Conservation (phyloP, 2,797 vertebrate species). For the Setipinna tenuifilis region DNA sequence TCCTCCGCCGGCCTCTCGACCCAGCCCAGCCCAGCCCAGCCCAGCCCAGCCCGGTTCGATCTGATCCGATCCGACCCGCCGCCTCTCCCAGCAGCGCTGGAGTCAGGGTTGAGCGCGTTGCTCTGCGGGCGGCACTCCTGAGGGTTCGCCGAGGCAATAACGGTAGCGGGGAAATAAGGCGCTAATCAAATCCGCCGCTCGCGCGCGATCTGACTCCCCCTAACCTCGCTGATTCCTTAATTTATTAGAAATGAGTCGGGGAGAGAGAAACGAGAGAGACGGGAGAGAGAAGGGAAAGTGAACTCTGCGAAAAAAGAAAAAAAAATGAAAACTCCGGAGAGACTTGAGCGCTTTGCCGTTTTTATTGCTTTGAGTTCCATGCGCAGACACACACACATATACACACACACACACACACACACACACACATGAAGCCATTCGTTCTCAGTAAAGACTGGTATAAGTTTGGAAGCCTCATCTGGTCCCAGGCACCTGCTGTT, state of each 20-base stretch:
- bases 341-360: constrained; percentile 60
- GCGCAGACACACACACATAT: constrained; percentile 7
- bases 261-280: not conserved
- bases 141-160: constrained; percentile 75
- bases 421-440: not conserved
- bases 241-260: constrained; percentile 75
- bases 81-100: constrained; percentile 45
- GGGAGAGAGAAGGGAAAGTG: constrained; percentile 51
- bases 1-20: constrained; percentile 49
- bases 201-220: constrained; percentile 67
- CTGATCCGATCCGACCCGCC: constrained; percentile 37
- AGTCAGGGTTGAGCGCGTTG: constrained; percentile 47
- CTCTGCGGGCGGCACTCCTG: constrained; percentile 58
- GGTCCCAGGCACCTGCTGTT: constrained; percentile 7
- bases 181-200: constrained; percentile 76
- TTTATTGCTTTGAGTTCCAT: constrained; percentile 73
- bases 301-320: constrained; percentile 45
- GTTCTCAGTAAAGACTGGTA: constrained; percentile 2
- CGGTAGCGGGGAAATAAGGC: constrained; percentile 67
- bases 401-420: not conserved
- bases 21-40: too few species aligned
- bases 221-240: constrained; percentile 72
- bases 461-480: constrained; percentile 6
- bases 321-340: constrained; percentile 62
- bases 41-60: too few species aligned